Conservation (phyloP, 2,888 invertebrate species). For the Agrochola macilenta region DNA sequence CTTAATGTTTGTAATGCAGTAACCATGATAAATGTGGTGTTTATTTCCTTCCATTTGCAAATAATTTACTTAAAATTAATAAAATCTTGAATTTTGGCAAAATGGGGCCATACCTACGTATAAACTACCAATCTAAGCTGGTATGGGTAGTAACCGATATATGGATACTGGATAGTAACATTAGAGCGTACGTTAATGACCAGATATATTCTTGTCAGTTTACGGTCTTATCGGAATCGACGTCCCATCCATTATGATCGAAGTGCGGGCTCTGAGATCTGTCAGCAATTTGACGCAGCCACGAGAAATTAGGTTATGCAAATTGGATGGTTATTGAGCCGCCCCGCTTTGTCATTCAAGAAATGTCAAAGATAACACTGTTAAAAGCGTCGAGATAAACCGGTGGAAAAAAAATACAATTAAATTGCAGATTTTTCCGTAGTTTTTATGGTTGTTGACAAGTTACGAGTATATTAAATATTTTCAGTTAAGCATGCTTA, state of each 20-base stretch:
- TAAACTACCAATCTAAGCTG: slow-evolving; percentile 18
- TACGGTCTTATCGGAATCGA: slow-evolving; percentile 76
- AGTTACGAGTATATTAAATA: too few species aligned
- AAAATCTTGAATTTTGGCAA: neutral
- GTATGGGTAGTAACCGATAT: slow-evolving; percentile 32
- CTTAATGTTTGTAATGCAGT: neutral
- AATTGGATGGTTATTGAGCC: slow-evolving; percentile 82
- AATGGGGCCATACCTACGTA: slow-evolving; percentile 4
- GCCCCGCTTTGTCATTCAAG: slow-evolving; percentile 74
- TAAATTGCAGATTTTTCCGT: slow-evolving; percentile 26
- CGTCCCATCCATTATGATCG: slow-evolving; percentile 78
- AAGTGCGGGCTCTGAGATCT: slow-evolving; percentile 75
- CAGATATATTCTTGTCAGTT: slow-evolving; percentile 77
- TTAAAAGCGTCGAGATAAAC: slow-evolving; percentile 47
- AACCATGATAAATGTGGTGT: neutral
- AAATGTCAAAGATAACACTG: slow-evolving; percentile 76
- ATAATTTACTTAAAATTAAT: neutral
- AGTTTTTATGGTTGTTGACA: neutral
- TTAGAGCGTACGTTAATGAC: slow-evolving; percentile 62
- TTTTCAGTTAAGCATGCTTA: neutral
- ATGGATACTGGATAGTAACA: slow-evolving; percentile 48
- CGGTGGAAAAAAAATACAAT: slow-evolving; percentile 51
- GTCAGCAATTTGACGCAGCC: slow-evolving; percentile 82
- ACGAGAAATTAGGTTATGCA: slow-evolving; percentile 85
- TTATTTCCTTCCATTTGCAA: neutral